Base-by-base conservation (phyloP, 1,140 invertebrate genomes). In the Diuraphis noxia region DNA sequence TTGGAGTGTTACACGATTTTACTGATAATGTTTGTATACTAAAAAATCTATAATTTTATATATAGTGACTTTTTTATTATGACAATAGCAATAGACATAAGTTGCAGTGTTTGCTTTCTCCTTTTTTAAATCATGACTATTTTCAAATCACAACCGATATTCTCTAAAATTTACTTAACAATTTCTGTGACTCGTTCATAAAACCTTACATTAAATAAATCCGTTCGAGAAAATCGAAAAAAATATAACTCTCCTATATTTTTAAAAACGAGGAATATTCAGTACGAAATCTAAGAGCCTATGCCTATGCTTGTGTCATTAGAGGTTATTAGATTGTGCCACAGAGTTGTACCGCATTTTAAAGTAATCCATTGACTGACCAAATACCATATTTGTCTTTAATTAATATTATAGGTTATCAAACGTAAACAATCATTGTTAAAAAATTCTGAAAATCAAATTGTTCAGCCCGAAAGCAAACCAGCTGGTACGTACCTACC, bases 11-110 rank as follows among this genome's bases (percentile, higher is more conserved):
- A 4, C 89, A 91, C 25, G 23, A 46, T 2, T 91, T 34, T 52
- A 91, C 89, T 10, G 46, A 82, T 5, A 81, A 82, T 25, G 89
- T 91, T n/a, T 36, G 77, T 81, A 91, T 49, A 86, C 40, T 79
- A 36, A 79, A 36, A 36, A 36, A 17, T 72, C 13, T 72, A n/a
- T n/a, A 72, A 5, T 72, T 72, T 72, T 72, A 72, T 17, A n/a
- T 17, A 10, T 72, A 10, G 8, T 1, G 10, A 63, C 10, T 1
- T 63, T n/a, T 63, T 63, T 63, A 63, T 13, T n/a, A 23, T n/a
- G 0, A 63, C 30, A n/a, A 63, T 10, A n/a, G 56, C 30, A 1
- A 8, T 10, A 30, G 3, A 10, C 10, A 63, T 63, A n/a, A 13
- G 30, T 63, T 56, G 52, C 25, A 30, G 25, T 56, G 46, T 52